Conservation (phyloP, 2,113 vertebrate species). For the Oreochromis aureus region DNA sequence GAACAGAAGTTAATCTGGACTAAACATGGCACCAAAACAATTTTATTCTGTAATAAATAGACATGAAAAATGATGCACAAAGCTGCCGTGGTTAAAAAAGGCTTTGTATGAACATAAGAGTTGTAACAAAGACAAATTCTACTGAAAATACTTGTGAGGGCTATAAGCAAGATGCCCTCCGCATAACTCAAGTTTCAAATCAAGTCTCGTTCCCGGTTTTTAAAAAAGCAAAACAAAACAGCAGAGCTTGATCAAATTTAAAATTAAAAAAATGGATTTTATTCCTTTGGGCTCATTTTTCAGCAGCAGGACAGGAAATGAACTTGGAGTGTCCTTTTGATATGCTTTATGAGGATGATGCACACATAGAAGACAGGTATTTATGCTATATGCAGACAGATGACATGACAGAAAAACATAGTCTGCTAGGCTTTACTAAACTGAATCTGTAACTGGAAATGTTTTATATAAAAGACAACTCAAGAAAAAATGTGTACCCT, state of each 20-base stretch:
- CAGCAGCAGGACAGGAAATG: conserved; percentile 30
- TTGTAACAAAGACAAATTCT: neutral
- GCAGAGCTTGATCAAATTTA: neutral
- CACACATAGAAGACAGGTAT: neutral
- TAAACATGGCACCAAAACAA: neutral
- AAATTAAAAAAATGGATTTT: conserved; percentile 1
- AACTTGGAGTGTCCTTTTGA: neutral
- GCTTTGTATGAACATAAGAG: neutral
- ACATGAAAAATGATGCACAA: neutral
- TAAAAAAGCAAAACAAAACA: neutral
- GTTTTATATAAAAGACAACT: neutral
- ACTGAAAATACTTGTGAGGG: neutral
- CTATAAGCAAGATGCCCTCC: neutral
- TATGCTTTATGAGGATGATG: neutral
- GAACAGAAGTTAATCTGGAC: conserved; percentile 2
- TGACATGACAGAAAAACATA: neutral
- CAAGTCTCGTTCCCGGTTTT: neutral
- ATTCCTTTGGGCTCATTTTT: conserved; percentile 43
- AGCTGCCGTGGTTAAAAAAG: neutral
- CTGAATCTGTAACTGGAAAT: neutral
- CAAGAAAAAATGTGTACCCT: neutral
- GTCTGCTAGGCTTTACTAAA: neutral
- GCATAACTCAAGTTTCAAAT: neutral
- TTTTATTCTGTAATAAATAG: neutral
- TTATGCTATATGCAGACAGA: neutral